Conservation (phyloP, 2,797 vertebrate species). For the Carapus acus region DNA sequence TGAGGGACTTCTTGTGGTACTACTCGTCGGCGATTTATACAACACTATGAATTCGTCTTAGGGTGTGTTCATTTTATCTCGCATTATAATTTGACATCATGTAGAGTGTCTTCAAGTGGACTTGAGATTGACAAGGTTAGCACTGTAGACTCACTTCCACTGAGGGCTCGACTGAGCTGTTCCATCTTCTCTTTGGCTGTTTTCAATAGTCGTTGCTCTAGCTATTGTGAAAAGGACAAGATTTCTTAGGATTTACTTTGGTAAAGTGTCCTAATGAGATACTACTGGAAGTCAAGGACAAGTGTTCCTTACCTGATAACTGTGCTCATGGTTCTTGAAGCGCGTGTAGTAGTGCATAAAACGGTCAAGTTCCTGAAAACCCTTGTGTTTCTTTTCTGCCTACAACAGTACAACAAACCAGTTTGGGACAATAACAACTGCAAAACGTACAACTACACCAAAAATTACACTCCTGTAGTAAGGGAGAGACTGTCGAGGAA, state of each 20-base stretch:
- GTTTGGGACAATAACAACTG: conserved; percentile 36
- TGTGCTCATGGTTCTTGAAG: conserved; percentile 97
- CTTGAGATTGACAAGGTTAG: conserved; percentile 30
- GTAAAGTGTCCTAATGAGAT: conserved; percentile 25
- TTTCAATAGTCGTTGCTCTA: conserved; percentile 96
- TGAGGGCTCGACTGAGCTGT: conserved; percentile 92
- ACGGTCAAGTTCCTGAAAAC: conserved; percentile 94
- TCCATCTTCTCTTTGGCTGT: conserved; percentile 99
- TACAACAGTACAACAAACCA: conserved; percentile 61
- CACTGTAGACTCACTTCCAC: conserved; percentile 82
- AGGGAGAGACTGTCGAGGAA: too few species aligned
- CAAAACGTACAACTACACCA: too few species aligned
- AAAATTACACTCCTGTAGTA: too few species aligned
- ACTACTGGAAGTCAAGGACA: conserved; percentile 21
- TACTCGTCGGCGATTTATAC: too few species aligned
- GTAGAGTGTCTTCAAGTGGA: conserved; percentile 26
- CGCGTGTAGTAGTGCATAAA: conserved; percentile 99
- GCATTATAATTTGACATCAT: conserved; percentile 24
- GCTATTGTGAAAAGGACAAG: conserved; percentile 68
- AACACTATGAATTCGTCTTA: too few species aligned
- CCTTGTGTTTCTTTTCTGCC: conserved; percentile 96
- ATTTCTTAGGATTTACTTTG: conserved; percentile 23
- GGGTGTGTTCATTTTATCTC: too few species aligned
- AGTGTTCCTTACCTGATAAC: conserved; percentile 81
- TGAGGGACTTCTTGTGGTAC: too few species aligned